These are phyloP conservation scores for Cantharis rustica DNA, from an alignment of 2,888 invertebrate species.

Conservation along the genomic window DNA sequence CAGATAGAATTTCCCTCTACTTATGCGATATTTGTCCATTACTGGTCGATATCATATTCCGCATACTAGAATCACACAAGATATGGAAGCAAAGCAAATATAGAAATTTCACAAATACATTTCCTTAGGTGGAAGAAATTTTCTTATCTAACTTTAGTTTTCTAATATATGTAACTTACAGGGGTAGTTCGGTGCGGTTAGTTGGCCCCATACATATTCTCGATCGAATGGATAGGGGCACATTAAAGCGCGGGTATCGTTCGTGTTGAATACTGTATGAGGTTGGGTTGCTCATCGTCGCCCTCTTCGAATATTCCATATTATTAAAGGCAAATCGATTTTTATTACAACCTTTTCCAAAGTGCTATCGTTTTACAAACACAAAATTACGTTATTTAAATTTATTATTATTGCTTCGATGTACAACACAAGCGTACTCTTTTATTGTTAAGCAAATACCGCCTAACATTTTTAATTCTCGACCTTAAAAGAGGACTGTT, in stretches of 20 bases:
- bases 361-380: neutral
- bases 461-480: too few species aligned
- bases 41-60: conserved; percentile 40
- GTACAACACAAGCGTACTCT: neutral
- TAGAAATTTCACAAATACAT: neutral
- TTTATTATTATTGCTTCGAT: neutral
- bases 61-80: conserved; percentile 16
- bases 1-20: conserved; percentile 38
- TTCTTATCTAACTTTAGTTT: neutral
- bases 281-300: conserved; percentile 32
- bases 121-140: neutral
- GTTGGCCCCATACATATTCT: conserved; percentile 47
- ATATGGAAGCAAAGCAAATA: conserved; percentile 8
- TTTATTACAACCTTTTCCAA: neutral
- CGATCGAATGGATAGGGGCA: conserved; percentile 45
- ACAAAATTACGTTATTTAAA: neutral
- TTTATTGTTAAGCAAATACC: neutral
- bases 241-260: conserved; percentile 48
- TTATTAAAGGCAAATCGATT: conserved; percentile 15
- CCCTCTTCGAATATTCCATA: conserved; percentile 29
- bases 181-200: conserved; percentile 41
- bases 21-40: conserved; percentile 43
- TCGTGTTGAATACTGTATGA: conserved; percentile 52
- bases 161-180: conserved; percentile 39
- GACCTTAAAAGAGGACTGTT: too few species aligned